Conservation (phyloP, 2,888 invertebrate species). For the Abrostola triplasia region DNA sequence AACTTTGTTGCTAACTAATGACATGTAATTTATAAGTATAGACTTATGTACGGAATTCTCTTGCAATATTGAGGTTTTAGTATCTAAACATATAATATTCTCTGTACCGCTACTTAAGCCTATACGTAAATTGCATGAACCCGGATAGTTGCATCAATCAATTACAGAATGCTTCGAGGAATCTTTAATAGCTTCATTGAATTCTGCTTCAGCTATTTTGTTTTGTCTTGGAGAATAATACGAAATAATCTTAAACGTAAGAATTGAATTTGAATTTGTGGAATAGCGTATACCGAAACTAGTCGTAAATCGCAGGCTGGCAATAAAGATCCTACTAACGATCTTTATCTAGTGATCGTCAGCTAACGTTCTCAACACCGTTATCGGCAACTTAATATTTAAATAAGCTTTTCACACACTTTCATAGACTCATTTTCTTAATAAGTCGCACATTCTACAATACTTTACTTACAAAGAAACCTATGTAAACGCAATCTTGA, state of each 20-base stretch:
- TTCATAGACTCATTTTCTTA: constrained; percentile 37
- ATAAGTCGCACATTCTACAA: constrained; percentile 26
- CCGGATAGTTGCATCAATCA: constrained; percentile 13
- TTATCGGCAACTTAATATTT: constrained; percentile 46
- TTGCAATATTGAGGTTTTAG: not conserved
- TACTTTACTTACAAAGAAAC: constrained; percentile 12
- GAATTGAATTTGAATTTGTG: constrained; percentile 19
- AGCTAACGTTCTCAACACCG: constrained; percentile 35
- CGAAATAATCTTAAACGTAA: constrained; percentile 13
- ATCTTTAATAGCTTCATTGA: constrained; percentile 45
- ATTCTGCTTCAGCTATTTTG: constrained; percentile 26
- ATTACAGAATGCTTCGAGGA: constrained; percentile 24
- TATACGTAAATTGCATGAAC: constrained; percentile 7
- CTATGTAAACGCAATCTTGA: constrained; percentile 18
- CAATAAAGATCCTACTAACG: constrained; percentile 51
- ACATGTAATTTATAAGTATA: not conserved
- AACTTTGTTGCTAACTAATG: no score
- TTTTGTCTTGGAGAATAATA: constrained; percentile 28
- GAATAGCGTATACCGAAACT: constrained; percentile 35
- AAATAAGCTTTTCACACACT: constrained; percentile 54
- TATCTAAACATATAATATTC: not conserved
- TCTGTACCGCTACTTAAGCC: constrained; percentile 5
- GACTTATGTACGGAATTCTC: not conserved
- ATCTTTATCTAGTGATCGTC: constrained; percentile 45
- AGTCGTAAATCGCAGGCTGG: constrained; percentile 38